Evolutionary conservation across 92 coral and sea anemone genomes (phyloP).

Genomic region (Zoanthus solanderi): DNA sequence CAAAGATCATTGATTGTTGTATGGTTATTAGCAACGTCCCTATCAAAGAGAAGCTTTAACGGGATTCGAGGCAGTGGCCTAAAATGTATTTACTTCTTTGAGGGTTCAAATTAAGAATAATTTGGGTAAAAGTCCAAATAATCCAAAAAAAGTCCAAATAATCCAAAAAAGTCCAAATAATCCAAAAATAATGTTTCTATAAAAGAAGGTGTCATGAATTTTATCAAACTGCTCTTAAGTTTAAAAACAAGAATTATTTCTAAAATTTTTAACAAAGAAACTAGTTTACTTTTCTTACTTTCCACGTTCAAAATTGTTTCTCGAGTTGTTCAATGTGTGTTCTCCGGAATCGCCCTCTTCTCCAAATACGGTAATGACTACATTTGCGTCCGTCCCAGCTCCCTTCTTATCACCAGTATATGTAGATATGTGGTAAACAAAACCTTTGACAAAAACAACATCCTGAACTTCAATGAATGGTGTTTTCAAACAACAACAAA

Average conservation of each 20-base stretch:
- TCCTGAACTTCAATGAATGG: too few species aligned
- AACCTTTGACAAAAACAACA: constrained; percentile 59
- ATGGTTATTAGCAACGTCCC: too few species aligned
- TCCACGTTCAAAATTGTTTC: constrained; percentile 98
- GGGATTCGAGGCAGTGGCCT: too few species aligned
- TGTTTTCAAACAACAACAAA: too few species aligned
- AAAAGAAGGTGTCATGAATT: neutral
- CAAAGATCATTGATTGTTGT: too few species aligned
- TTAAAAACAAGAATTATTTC: neutral
- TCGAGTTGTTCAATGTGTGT: constrained; percentile 90
- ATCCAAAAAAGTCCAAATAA: too few species aligned
- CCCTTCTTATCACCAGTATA: constrained; percentile 95
- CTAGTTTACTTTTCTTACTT: constrained; percentile 66
- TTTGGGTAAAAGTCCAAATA: too few species aligned
- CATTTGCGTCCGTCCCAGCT: constrained; percentile 99
- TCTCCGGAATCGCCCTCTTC: constrained; percentile 95
- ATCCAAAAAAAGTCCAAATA: too few species aligned
- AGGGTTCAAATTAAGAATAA: too few species aligned
- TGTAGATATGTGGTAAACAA: constrained; percentile 86
- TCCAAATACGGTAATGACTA: constrained; percentile 93
- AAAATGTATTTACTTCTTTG: too few species aligned
- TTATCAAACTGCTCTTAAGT: neutral
- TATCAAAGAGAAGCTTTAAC: too few species aligned
- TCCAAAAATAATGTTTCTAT: neutral
- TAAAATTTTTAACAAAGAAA: too few species aligned